Base-by-base conservation (phyloP, 2,797 vertebrate genomes). In the Micropoecilia bifurca region DNA sequence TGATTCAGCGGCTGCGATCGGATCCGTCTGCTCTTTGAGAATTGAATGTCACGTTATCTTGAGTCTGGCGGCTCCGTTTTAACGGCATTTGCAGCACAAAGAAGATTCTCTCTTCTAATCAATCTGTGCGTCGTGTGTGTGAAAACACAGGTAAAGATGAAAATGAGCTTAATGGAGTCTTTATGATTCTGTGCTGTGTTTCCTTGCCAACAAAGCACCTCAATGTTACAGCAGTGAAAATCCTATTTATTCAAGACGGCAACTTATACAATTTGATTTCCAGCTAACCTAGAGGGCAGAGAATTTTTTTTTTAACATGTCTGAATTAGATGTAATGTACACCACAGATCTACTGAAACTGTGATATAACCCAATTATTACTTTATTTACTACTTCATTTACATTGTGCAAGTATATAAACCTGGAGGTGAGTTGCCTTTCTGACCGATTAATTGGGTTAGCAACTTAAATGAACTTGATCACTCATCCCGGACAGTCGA, bases 61-160 rank as follows among this genome's bases (percentile, higher is more conserved):
- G 57, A 50, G 82, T 87, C 80, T 73, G 2, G 83, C 72, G 57
- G 68, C 73, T 66, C 59, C 57, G 59, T 82, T 90, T 84, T 33
- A 41, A 55, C 73, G 14, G 46, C 45, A 73, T 86, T 89, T 89
- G 80, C 79, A 78, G 69, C 73, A 84, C 59, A 63, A 61, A 83
- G 36, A 78, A 71, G 39, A 16, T 4, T 41, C 39, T 75, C 75
- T 63, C 81, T 78, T 3, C 30, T 68, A 80, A 92, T 92, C 87
- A 80, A 87, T 88, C 77, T 66, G 25, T 68, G 74, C 79, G 75
- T 75, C 81, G 81, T 83, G 79, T 77, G 79, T 74, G 73, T 73
- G 84, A 76, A 86, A 68, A 71, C 1, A 63, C 10, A 63, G 68
- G 55, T 57, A 30, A 18, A 63, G 36, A 66, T 76, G 36, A 74